These are phyloP conservation scores for Megathymus violae DNA, from an alignment of 1,140 invertebrate genomes.

Conservation along the genomic window DNA sequence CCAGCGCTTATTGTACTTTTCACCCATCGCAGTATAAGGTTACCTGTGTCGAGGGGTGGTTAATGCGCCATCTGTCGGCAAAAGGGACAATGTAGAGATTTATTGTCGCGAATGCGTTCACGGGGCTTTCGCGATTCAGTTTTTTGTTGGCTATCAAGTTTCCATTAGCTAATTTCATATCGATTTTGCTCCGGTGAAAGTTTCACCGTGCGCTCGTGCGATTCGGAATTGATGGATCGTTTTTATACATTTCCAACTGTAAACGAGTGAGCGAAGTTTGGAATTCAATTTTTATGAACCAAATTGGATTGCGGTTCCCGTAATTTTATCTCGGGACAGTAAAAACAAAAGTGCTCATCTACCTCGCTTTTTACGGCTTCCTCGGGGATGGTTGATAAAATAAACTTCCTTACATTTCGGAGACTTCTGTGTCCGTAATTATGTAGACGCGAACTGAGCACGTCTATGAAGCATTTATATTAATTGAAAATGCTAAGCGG, in stretches of 20 bases:
- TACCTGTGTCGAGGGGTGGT: constrained; percentile 65
- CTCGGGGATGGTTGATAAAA: constrained; percentile 23
- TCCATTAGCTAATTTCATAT: constrained; percentile 82
- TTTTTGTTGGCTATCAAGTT: constrained; percentile 80
- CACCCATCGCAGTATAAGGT: constrained; percentile 54
- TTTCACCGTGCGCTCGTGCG: constrained; percentile 53
- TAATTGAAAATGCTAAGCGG: constrained; percentile 72
- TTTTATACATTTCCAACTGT: constrained; percentile 74
- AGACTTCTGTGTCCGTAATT: constrained; percentile 4
- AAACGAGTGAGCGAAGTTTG: constrained; percentile 62
- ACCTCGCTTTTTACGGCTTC: constrained; percentile 28
- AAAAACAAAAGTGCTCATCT: constrained; percentile 43
- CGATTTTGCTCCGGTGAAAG: constrained; percentile 67
- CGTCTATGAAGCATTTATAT: constrained; percentile 65
- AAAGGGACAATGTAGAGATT: constrained; percentile 71
- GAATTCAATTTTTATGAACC: constrained; percentile 71
- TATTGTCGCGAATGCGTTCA: constrained; percentile 75
- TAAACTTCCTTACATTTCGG: constrained; percentile 28
- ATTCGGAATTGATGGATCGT: constrained; percentile 77
- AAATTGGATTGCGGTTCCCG: constrained; percentile 56
- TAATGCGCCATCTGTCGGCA: constrained; percentile 70
- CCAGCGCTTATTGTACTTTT: constrained; percentile 43
- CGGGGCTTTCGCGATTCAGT: constrained; percentile 65
- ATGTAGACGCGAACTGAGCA: constrained; percentile 31
- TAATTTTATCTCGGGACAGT: constrained; percentile 61